Conservation (phyloP, 2,113 vertebrate species). For the Entomyzon cyanotis region DNA sequence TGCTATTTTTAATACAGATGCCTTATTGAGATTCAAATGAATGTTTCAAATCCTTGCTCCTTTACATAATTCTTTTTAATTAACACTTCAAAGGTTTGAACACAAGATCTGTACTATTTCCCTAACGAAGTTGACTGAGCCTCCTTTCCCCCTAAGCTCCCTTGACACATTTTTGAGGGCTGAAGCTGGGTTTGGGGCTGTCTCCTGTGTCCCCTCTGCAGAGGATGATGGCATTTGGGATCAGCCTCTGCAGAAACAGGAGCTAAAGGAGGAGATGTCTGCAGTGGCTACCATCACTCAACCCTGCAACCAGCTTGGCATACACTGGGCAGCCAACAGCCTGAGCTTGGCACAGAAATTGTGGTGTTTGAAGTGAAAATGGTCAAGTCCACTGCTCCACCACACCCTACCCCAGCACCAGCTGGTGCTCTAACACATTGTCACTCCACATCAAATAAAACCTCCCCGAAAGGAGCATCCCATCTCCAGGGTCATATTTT, state of each 20-base stretch:
- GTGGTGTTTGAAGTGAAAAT: accelerated
- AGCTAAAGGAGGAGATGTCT: background rate
- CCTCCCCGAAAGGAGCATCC: background rate
- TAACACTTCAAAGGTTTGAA: conserved; percentile 71
- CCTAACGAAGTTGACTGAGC: conserved; percentile 48
- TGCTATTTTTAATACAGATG: conserved; percentile 70
- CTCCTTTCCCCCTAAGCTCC: conserved; percentile 31
- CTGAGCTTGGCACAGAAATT: background rate
- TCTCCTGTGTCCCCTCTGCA: background rate
- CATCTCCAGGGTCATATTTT: background rate
- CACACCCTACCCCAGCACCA: background rate
- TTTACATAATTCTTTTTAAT: conserved; percentile 77
- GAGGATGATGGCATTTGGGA: background rate
- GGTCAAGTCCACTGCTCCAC: background rate
- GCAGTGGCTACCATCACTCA: background rate
- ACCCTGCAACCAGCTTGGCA: background rate
- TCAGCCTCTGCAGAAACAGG: background rate
- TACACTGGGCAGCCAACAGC: accelerated
- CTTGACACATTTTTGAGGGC: background rate
- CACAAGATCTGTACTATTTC: conserved; percentile 44
- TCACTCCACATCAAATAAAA: background rate
- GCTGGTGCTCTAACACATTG: background rate
- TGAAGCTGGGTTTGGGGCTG: background rate
- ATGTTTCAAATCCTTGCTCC: conserved; percentile 62
- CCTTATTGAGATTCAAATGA: conserved; percentile 74